These are phyloP conservation scores for Anguilla pacifica DNA, from an alignment of 2,797 vertebrate species.

Conservation along the genomic window DNA sequence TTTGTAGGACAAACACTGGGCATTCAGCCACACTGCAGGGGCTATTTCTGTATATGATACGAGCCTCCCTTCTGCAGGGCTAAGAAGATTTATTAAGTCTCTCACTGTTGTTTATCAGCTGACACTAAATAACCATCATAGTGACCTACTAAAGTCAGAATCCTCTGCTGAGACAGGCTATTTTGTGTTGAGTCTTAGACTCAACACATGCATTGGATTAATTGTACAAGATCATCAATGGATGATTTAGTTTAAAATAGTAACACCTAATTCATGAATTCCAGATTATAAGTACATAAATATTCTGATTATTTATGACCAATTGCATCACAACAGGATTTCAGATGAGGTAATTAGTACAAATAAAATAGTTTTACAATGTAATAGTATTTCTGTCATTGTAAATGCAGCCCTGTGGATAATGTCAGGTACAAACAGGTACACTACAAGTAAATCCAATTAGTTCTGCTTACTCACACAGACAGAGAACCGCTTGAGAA, in stretches of 20 bases:
- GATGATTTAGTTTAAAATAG: conserved; percentile 2
- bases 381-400: background rate
- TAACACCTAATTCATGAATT: background rate
- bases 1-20: background rate
- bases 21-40: background rate
- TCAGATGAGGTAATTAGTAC: background rate
- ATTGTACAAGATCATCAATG: conserved; percentile 32
- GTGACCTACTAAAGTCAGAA: conserved; percentile 25
- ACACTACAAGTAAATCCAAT: background rate
- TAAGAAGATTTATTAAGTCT: conserved; percentile 32
- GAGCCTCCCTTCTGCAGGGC: conserved; percentile 28
- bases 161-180: background rate
- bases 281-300: background rate
- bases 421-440: conserved; percentile 56
- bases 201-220: conserved; percentile 9
- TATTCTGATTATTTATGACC: background rate
- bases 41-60: conserved; percentile 25
- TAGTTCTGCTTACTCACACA: background rate
- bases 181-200: conserved; percentile 9
- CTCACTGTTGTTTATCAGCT: conserved; percentile 14
- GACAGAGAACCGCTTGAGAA: background rate
- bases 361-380: background rate
- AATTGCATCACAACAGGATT: background rate
- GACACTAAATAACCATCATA: conserved; percentile 25
- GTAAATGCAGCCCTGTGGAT: background rate